A percentile compares a stretch with the other conserved stretches of the same genome.
These are phyloP conservation scores for Brachynemurus nebulosus DNA, from an alignment of 2,888 invertebrate genomes.

Conservation along the genomic window DNA sequence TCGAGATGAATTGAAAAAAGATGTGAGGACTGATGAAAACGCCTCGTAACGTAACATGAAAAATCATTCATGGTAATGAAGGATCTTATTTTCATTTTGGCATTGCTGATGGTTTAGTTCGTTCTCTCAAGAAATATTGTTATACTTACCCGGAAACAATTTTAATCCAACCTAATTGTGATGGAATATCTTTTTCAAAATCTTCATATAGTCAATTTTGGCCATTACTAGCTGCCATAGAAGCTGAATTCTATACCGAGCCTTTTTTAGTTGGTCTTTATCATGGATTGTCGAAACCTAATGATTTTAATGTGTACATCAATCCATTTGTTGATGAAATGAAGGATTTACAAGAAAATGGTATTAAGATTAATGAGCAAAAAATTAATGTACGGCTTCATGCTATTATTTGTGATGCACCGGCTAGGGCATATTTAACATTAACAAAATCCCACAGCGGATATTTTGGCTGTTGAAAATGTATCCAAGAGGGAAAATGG, in stretches of 20 bases:
- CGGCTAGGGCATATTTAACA: slow-evolving; percentile 18
- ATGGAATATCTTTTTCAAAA: slow-evolving; percentile 18
- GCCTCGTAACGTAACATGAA: slow-evolving; percentile 7
- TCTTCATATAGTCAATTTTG: slow-evolving; percentile 20
- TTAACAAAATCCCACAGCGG: slow-evolving; percentile 18
- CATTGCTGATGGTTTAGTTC: slow-evolving; percentile 9
- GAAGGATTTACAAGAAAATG: slow-evolving; percentile 5
- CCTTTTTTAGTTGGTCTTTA: slow-evolving; percentile 13
- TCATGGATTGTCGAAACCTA: slow-evolving; percentile 16
- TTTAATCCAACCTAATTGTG: slow-evolving; percentile 16
- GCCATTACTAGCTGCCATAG: slow-evolving; percentile 16
- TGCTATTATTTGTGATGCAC: slow-evolving; percentile 20
- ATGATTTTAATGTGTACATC: slow-evolving; percentile 15
- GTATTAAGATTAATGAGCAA: not conserved
- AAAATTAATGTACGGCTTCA: slow-evolving; percentile 7
- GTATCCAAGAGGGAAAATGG: slow-evolving; percentile 18
- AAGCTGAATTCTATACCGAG: slow-evolving; percentile 9
- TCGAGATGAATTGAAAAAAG: slow-evolving; percentile 4
- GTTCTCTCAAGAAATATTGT: slow-evolving; percentile 11
- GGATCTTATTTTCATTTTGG: slow-evolving; percentile 14
- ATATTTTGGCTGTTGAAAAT: slow-evolving; percentile 20
- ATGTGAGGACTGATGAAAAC: slow-evolving; percentile 14
- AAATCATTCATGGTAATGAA: slow-evolving; percentile 7
- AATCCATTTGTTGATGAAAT: slow-evolving; percentile 17
- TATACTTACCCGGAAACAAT: slow-evolving; percentile 7